Evolutionary conservation across 2,797 vertebrate genomes (phyloP).

Genomic region (Chaenodraco wilsoni): DNA sequence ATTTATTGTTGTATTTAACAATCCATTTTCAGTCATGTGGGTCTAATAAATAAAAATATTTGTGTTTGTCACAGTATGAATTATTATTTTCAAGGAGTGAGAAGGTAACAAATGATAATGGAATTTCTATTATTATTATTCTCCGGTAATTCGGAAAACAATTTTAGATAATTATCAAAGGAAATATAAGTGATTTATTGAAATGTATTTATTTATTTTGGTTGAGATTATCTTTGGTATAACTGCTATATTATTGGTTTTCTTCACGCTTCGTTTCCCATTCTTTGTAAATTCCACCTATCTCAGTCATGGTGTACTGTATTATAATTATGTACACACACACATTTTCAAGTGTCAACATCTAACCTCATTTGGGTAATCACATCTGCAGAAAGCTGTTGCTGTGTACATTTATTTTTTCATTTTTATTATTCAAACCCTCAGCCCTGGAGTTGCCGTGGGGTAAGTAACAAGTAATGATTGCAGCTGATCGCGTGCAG

Average conservation of each 20-base stretch:
- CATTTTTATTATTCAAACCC: conserved; percentile 48
- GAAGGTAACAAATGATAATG: conserved; percentile 16
- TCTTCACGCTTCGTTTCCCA: background rate
- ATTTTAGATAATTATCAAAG: conserved; percentile 1
- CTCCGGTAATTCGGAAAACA: conserved; percentile 1
- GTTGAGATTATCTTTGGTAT: background rate
- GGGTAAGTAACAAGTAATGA: conserved; percentile 67
- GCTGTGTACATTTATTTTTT: conserved; percentile 3
- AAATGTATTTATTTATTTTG: background rate
- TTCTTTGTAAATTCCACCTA: background rate
- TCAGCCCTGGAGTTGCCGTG: conserved; percentile 40
- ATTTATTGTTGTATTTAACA: conserved; percentile 25
- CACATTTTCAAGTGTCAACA: background rate
- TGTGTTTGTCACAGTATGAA: background rate
- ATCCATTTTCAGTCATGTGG: too few relatives aligned
- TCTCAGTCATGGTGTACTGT: background rate
- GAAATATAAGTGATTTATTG: background rate
- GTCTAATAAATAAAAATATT: too few relatives aligned
- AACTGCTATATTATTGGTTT: background rate
- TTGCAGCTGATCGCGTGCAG: conserved; percentile 61
- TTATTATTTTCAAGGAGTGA: background rate
- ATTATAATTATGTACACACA: background rate
- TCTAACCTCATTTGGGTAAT: conserved; percentile 35
- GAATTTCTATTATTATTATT: background rate
- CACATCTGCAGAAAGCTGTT: conserved; percentile 37